Conservation (phyloP, 2,797 vertebrate genomes). For the Enteromius radiatus region DNA sequence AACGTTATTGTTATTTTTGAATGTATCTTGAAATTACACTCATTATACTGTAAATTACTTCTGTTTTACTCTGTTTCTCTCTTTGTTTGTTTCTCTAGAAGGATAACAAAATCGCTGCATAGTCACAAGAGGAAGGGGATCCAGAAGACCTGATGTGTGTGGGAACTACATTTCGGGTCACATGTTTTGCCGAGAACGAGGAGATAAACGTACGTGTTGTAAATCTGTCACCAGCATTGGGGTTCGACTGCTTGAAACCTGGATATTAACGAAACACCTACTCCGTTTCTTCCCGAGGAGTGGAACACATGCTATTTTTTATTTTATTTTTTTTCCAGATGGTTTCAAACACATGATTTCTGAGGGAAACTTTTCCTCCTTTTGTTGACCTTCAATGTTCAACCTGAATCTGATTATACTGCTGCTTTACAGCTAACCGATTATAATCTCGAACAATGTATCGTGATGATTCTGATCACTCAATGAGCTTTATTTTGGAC, state of each 20-base stretch:
- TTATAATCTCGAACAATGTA: neutral
- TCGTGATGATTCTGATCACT: constrained; percentile 75
- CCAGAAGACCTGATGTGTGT: constrained; percentile 75
- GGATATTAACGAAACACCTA: constrained; percentile 76
- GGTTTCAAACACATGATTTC: constrained; percentile 81
- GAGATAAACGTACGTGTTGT: constrained; percentile 84
- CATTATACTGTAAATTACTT: too few relatives aligned
- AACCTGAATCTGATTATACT: constrained; percentile 80
- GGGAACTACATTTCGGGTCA: constrained; percentile 75
- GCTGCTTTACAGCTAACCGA: constrained; percentile 65
- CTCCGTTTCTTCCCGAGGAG: constrained; percentile 68
- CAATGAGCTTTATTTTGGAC: constrained; percentile 80
- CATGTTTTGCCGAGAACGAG: constrained; percentile 71
- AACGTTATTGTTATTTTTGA: too few relatives aligned
- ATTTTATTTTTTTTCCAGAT: too few relatives aligned
- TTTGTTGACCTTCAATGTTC: constrained; percentile 80
- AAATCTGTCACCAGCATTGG: constrained; percentile 98
- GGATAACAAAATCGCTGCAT: constrained; percentile 96
- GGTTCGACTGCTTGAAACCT: constrained; percentile 81
- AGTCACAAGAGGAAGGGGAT: constrained; percentile 73
- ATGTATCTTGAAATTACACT: neutral
- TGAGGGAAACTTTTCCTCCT: constrained; percentile 79
- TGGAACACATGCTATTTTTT: constrained; percentile 71
- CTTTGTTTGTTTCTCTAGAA: constrained; percentile 79
- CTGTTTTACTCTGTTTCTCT: too few relatives aligned